Conservation (phyloP, 2,888 invertebrate species). For the Hypomecis punctinalis region DNA sequence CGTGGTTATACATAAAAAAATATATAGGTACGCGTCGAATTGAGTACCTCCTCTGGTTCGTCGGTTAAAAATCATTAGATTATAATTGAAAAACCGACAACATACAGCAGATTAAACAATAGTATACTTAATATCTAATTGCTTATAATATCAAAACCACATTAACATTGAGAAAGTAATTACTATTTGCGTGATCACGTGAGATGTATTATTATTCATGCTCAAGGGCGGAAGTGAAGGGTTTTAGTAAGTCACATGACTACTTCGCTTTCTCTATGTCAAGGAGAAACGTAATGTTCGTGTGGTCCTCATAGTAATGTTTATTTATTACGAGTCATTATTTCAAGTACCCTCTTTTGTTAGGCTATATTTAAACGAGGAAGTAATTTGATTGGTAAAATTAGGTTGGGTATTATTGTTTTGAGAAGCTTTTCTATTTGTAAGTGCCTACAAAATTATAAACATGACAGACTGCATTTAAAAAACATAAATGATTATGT, state of each 20-base stretch:
- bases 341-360: not conserved
- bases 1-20: too few relatives aligned
- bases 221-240: conserved; percentile 44
- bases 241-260: conserved; percentile 41
- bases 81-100: too few relatives aligned
- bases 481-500: too few relatives aligned
- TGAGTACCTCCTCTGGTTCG: too few relatives aligned
- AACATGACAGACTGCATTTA: too few relatives aligned
- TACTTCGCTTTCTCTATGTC: conserved; percentile 34
- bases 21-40: too few relatives aligned
- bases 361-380: not conserved
- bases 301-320: conserved; percentile 3
- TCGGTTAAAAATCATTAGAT: too few relatives aligned
- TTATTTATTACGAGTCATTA: not conserved
- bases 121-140: too few relatives aligned
- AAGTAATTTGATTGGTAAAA: conserved; percentile 3
- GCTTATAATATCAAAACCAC: not conserved
- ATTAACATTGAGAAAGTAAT: conserved; percentile 14
- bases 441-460: too few relatives aligned
- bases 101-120: too few relatives aligned
- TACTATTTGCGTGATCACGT: conserved; percentile 39
- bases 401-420: not conserved
- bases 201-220: conserved; percentile 34
- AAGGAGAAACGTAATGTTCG: conserved; percentile 28
- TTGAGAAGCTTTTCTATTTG: too few relatives aligned